Percentiles rank a stretch among this genome's conserved stretches.
phyloP scores from a whole-genome alignment of 2,888 invertebrate genomes.

The Sesia bembeciformis region DNA sequence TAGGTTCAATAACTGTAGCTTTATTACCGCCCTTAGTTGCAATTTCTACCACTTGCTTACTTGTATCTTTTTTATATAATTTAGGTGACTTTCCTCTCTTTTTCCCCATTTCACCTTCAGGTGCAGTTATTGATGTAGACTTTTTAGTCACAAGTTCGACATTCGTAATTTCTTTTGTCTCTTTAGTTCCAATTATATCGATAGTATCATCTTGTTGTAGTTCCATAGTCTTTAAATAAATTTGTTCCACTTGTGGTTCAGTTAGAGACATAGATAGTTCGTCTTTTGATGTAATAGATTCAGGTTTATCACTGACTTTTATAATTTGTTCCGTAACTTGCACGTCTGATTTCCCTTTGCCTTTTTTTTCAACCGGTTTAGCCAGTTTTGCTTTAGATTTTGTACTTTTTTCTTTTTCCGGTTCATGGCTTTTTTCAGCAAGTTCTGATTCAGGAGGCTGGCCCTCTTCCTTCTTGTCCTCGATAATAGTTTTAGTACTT shows the following conservation, averaged over 20 bases:
- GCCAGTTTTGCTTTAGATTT: slow-evolving; percentile 47
- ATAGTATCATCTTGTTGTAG: neutral
- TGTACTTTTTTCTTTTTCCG: slow-evolving; percentile 14
- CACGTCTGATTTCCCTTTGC: slow-evolving; percentile 2
- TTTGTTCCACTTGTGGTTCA: too few relatives aligned
- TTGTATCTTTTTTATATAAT: neutral
- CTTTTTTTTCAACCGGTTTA: slow-evolving; percentile 50
- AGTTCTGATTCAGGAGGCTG: too few relatives aligned
- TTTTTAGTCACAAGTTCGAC: neutral
- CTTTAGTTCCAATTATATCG: neutral
- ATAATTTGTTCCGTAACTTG: neutral
- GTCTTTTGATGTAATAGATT: neutral
- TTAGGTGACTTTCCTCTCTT: slow-evolving; percentile 13
- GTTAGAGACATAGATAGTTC: neutral
- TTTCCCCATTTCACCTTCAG: slow-evolving; percentile 1
- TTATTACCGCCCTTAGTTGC: slow-evolving; percentile 1
- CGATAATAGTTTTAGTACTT: neutral
- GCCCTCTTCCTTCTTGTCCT: neutral
- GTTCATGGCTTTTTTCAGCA: too few relatives aligned
- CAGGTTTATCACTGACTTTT: neutral
- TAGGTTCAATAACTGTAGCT: neutral
- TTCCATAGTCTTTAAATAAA: neutral
- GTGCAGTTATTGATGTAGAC: neutral
- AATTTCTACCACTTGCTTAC: slow-evolving; percentile 14
- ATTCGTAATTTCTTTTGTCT: neutral